Percentiles rank a stretch among this genome's conserved stretches.
phyloP scores from a whole-genome alignment of 2,888 invertebrate genomes.

The Eurytoma californica region DNA sequence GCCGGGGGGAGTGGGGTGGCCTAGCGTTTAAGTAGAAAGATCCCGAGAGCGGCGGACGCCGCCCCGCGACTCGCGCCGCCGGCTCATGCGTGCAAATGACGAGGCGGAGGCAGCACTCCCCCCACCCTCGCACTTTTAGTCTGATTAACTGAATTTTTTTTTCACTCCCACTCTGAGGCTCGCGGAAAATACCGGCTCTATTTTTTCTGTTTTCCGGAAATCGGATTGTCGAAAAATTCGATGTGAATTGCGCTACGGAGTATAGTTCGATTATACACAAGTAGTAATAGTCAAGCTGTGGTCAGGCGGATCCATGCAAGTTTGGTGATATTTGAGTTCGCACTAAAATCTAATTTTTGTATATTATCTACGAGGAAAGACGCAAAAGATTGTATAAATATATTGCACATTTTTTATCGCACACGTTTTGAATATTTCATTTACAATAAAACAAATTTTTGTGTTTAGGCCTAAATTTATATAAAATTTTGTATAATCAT shows the following conservation, averaged over 20 bases:
- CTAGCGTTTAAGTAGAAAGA: conserved; percentile 24
- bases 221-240: background rate
- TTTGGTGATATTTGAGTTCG: no score
- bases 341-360: no score
- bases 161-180: no score
- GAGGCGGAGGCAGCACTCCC: conserved; percentile 2
- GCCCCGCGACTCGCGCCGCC: background rate
- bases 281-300: conserved; percentile 19
- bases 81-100: conserved; percentile 47
- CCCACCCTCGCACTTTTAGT: conserved; percentile 30
- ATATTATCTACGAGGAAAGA: no score
- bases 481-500: no score
- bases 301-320: background rate
- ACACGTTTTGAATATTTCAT: no score
- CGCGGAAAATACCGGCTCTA: background rate
- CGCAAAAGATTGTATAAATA: no score
- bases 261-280: background rate
- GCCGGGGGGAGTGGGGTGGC: background rate
- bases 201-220: background rate
- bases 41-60: conserved; percentile 15
- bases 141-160: conserved; percentile 34
- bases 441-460: no score
- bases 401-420: no score
- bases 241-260: no score
- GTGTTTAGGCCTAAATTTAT: no score